Base-by-base conservation (phyloP, 92 coral and sea anemone genomes). In the Zoanthus gigantus region DNA sequence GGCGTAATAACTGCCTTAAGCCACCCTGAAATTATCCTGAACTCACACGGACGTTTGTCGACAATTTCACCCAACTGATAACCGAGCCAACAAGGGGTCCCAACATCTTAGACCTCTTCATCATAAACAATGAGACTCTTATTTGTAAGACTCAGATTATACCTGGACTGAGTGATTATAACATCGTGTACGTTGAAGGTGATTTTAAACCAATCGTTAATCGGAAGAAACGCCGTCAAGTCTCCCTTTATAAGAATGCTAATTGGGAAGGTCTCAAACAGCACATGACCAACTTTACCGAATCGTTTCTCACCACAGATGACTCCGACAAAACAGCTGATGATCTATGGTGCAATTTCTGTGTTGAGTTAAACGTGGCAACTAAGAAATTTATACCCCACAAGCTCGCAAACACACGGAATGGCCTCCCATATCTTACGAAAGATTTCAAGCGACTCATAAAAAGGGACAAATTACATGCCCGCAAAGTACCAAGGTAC, bases 211-310 rank as follows among this genome's bases (percentile, higher is more conserved):
- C 76, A 5, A 82, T 82, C 56, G 65, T 61, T 5, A 57, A 61
- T 82, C 18, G 75, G 75, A 76, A 82, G 57, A 71, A 66, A 75
- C 79, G 37, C 23, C 58, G 23, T 1, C 69, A 82, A 72, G 11
- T 66, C 52, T 58, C 56, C 52, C 77, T 37, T 30, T 50, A 47
- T 15, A 74, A 76, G 83, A 74, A 86, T 12, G 89, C 89, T 76
- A 57, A 76, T 80, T 86, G 89, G 89, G 83, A 86, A 37, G 83
- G 82, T 86, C 73, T 86, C 28, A 16, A 54, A 74, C 44, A 75
- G 14, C 74, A 74, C 83, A 86, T 75, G 83, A 9, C 89, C 30
- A 63, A 53, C 46, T 86, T 86, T 75, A 47, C 71, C 66, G 83
- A 76, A 29, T 58, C 89, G 30, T 77, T 86, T 28, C 74, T 77